Percentiles rank a stretch among this genome's conserved stretches.
Conservation (phyloP, 2,797 vertebrate genomes). For the Cyprinodon diabolis region DNA sequence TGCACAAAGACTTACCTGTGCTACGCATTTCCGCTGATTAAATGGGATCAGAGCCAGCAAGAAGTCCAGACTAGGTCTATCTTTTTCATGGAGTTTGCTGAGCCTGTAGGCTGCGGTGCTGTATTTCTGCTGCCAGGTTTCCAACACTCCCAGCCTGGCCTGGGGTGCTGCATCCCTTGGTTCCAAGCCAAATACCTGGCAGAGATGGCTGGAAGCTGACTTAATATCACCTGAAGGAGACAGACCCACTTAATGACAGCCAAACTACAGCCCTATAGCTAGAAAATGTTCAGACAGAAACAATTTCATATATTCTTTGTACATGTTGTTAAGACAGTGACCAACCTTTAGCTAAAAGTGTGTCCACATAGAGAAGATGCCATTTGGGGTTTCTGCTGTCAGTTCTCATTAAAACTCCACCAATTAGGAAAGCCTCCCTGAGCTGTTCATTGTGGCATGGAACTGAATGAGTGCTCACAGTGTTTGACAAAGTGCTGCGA, state of each 20-base stretch:
- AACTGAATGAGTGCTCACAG: constrained; percentile 46
- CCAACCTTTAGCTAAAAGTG: constrained; percentile 84
- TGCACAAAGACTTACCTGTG: constrained; percentile 80
- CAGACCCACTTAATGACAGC: constrained; percentile 1
- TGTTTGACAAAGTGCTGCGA: constrained; percentile 71
- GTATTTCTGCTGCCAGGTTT: constrained; percentile 81
- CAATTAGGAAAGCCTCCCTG: constrained; percentile 76
- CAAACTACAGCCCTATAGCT: background rate
- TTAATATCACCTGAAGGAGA: constrained; percentile 79
- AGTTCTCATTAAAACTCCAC: constrained; percentile 79
- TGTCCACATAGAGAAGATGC: constrained; percentile 86
- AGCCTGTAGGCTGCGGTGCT: constrained; percentile 77
- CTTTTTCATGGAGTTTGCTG: constrained; percentile 81
- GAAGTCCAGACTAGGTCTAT: constrained; percentile 77
- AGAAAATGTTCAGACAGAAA: constrained; percentile 12
- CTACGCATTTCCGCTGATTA: constrained; percentile 75
- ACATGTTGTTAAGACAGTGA: constrained; percentile 1
- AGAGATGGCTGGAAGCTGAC: constrained; percentile 82
- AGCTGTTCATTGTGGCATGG: constrained; percentile 69
- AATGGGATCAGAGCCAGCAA: constrained; percentile 83
- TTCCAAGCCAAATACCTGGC: constrained; percentile 78
- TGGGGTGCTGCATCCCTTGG: constrained; percentile 77
- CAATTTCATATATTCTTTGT: constrained; percentile 1
- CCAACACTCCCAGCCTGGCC: constrained; percentile 86
- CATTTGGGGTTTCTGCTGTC: constrained; percentile 75